A percentile compares a stretch with the other conserved stretches of the same genome.
Conservation (phyloP, 2,113 vertebrate species). For the Aptenodytes patagonicus region DNA sequence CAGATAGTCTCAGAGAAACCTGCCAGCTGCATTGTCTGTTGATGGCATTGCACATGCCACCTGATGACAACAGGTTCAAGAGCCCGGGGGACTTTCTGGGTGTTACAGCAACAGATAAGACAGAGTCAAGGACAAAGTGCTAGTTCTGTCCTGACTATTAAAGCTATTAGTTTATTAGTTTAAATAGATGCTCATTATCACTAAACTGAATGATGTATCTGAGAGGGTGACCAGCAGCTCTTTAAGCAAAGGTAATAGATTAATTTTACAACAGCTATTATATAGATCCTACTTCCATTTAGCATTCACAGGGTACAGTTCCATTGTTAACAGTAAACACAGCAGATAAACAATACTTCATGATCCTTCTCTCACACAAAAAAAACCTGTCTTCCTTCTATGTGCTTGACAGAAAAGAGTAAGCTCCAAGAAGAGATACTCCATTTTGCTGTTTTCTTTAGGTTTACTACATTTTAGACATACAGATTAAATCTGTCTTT, state of each 20-base stretch:
- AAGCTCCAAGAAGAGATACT: neutral
- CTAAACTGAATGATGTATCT: neutral
- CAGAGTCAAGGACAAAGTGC: neutral
- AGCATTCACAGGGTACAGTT: neutral
- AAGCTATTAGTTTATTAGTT: neutral
- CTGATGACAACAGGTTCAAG: neutral
- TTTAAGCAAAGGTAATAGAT: neutral
- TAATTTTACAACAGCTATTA: neutral
- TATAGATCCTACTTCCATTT: neutral
- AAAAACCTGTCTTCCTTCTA: neutral
- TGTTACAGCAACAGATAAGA: neutral
- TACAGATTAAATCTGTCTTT: neutral
- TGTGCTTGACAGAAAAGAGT: neutral
- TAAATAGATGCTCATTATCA: neutral
- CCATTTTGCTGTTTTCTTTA: neutral
- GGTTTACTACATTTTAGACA: neutral
- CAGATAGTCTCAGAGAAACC: neutral
- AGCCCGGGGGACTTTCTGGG: neutral
- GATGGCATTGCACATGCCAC: fast-evolving
- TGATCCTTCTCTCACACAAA: neutral
- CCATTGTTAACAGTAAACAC: neutral
- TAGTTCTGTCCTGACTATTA: neutral
- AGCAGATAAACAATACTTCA: neutral
- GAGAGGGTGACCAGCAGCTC: neutral
- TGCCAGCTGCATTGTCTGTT: neutral